phyloP scores from a whole-genome alignment of 2,113 vertebrate species.

The Struthidea cinerea region DNA sequence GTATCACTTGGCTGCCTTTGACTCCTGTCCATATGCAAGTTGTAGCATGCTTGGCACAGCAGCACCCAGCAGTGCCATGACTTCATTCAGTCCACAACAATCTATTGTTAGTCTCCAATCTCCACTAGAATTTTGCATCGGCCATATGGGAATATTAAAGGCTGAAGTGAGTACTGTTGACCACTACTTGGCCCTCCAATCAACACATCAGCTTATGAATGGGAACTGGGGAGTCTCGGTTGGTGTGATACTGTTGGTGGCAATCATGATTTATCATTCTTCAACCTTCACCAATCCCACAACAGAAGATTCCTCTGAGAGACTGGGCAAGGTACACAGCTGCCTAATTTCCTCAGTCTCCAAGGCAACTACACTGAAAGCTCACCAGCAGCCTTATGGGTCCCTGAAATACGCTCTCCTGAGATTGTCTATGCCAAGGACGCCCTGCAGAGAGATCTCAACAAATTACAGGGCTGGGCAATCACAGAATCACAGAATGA shows the following conservation, averaged over 20 bases:
- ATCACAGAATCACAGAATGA: background rate
- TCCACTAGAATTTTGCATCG: background rate
- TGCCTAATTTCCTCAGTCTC: background rate
- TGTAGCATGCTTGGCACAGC: background rate
- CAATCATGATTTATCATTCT: background rate
- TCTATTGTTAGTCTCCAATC: background rate
- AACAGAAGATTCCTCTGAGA: background rate
- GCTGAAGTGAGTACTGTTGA: rapidly evolving
- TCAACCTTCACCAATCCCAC: background rate
- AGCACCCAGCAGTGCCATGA: background rate
- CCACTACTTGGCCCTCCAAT: background rate
- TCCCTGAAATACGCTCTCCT: background rate
- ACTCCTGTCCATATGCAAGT: background rate
- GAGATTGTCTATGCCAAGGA: background rate
- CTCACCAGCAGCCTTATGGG: background rate
- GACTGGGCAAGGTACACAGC: background rate
- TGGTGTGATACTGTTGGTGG: background rate
- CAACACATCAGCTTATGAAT: background rate
- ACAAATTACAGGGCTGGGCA: background rate
- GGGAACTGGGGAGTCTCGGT: rapidly evolving
- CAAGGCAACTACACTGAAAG: background rate
- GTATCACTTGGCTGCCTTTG: background rate
- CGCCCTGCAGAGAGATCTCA: background rate
- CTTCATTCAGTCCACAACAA: background rate
- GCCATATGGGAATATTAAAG: background rate